Evolutionary conservation across 1,140 invertebrate genomes (phyloP), one percentile per base, ranked within the genome.

Genomic region (Caenorhabditis briggsae): DNA sequence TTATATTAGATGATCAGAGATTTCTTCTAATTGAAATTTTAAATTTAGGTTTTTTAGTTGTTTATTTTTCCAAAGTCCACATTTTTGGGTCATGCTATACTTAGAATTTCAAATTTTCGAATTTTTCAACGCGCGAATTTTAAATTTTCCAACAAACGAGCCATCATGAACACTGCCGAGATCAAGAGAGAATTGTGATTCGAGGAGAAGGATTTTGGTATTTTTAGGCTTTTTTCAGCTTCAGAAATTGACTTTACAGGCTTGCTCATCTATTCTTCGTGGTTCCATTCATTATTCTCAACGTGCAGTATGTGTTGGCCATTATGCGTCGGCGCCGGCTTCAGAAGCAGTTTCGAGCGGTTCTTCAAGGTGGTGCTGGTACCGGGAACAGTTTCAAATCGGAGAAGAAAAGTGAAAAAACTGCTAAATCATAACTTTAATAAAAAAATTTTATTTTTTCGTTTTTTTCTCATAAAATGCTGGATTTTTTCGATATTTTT

Each of bases 191-290:
- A 20, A 61, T 43, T 12, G 58, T 58, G 11, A 7, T 7, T 23
- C 16, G 58, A 3, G 58, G 58, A 41, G 53, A 83, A 41, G 82
- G 53, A 2, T 58, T 18, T 0, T 56, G 53, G 58, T 83, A 61
- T 55, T 56, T 58, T 58, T 16, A 3, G 25, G 11, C 6, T 46
- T 12, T 53, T 14, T 46, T 48, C 16, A n/a, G 18, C 18, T 55
- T 18, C 9, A 43, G 43, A 6, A 0, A 11, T 25, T 9, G 6
- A 18, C 12, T 53, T 46, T 46, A 9, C 23, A 78, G 70, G 70
- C 46, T 78, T 9, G 70, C 70, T 9, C 70, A 78, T 43, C 53
- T 78, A n/a, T 78, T 78, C 14, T 78, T 78, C 70, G 70, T 78
- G 2, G 70, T 78, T n/a, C 70, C 70, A 1, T 48, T 78, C 20